Base-by-base conservation (phyloP, 2,113 vertebrate species). In the Ictalurus furcatus region DNA sequence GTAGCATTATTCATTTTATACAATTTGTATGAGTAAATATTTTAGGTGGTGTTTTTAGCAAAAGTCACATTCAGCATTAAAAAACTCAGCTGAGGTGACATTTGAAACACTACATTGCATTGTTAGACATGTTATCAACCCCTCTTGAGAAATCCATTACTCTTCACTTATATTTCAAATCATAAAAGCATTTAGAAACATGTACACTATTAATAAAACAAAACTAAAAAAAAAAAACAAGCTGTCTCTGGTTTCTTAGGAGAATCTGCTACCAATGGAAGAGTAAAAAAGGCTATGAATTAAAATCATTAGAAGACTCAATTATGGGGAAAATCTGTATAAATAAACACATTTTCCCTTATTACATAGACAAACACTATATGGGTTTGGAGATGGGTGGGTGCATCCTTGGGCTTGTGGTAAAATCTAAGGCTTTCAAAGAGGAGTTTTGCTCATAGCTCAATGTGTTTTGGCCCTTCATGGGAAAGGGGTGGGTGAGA, bases 401-500 rank as follows among this genome's bases (percentile, higher is more conserved):
- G 58, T 76, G 52, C 16, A n/a, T 78, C 58, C 67, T 54, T 85
- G 58, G 52, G 56, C 81, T 63, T 63, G 54, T 61, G 74, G 8
- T 78, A 58, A 79, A 67, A 74, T 83, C 92, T 92, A 94, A 93
- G 88, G 91, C 93, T 91, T 90, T 91, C 92, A 90, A 89, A 92
- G 89, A 91, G 34, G 34, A 73, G 58, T 85, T 90, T 81, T 92
- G 91, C 92, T 93, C 89, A 93, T 91, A 93, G 92, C 91, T 90
- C 90, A 93, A 92, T 93, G 93, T 93, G 95, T 92, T 92, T 93
- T 91, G 93, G 90, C 90, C 56, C 90, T 92, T 94, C 91, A 91
- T 94, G 93, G 94, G 93, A 95, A 95, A 94, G 90, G 90, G 93
- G 93, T 92, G 93, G 93, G 94, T 90, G 92, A 90, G 90, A 91